Evolutionary conservation across 1,140 invertebrate genomes (phyloP), one percentile per base, ranked within the genome.

Genomic region (Drosophila arawakana): DNA sequence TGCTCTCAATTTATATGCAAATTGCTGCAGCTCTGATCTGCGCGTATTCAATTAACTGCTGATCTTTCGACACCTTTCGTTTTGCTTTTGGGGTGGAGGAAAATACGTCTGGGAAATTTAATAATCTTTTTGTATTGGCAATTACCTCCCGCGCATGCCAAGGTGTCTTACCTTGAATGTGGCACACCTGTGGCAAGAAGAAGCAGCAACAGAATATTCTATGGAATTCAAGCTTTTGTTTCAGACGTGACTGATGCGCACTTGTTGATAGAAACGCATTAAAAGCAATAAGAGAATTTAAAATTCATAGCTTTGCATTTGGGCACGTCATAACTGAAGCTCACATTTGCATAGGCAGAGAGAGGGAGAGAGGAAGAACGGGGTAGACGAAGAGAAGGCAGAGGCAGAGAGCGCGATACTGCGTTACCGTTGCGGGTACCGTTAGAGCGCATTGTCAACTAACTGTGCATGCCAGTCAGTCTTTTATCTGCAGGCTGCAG

Each of bases 1-100:
- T 74, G 76, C 68, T 76, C 76, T 76, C 78, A 78, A 78, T 88
- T 88, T 52, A 15, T 88, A 86, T 86, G 82, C 83, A 80, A 78
- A 86, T 88, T 76, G 21, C 66, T 60, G 58, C 58, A 8, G 43
- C 65, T 69, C 65, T 47, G 49, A 43, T 21, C 35, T 25, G 18
- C 13, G 35, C 50, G 50, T 52, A 43, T 65, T 71, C 67, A 59
- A 46, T 75, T 71, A 71, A 44, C 60, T 52, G 47, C 13, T 63
- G 83, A 86, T 80, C 82, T 82, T 60, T 76, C 78, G 66, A 72
- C 82, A 81, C 73, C 47, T 61, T 59, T 30, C 30, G 57, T 9
- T 52, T 34, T 8, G 18, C 11, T 49, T 67, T 49, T 67, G 34
- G 50, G 54, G 7, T 9, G 15, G 39, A 15, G 46, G 30, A 30